phyloP scores from a whole-genome alignment of 2,888 invertebrate genomes.

The Catocala nupta region DNA sequence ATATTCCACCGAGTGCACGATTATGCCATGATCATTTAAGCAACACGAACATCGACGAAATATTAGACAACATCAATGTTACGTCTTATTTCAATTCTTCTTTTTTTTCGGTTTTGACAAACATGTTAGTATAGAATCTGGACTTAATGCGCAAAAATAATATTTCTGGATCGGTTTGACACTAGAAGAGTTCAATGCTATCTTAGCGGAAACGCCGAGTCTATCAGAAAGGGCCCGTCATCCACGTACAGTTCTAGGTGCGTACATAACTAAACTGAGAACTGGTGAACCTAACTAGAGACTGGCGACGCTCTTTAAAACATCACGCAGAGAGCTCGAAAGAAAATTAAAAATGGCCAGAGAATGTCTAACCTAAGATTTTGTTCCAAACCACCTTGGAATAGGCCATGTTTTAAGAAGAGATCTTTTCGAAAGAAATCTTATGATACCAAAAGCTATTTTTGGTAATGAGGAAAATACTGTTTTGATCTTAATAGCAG shows the following conservation, averaged over 20 bases:
- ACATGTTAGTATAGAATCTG: too few species aligned
- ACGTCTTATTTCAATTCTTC: conserved; percentile 22
- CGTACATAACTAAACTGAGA: conserved; percentile 18
- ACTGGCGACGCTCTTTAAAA: conserved; percentile 24
- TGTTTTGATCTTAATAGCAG: conserved; percentile 14
- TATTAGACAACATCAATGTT: conserved; percentile 24
- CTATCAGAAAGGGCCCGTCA: conserved; percentile 18
- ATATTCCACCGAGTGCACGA: conserved; percentile 24
- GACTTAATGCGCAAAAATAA: too few species aligned
- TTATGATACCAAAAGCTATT: conserved; percentile 25
- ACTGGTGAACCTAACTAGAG: conserved; percentile 29
- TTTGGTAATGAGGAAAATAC: conserved; percentile 22
- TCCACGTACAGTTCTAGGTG: conserved; percentile 20
- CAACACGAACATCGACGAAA: conserved; percentile 15
- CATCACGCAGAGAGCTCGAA: conserved; percentile 20
- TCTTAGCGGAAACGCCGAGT: conserved; percentile 19
- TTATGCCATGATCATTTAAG: conserved; percentile 21
- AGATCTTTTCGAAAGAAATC: conserved; percentile 21
- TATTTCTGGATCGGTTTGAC: too few species aligned
- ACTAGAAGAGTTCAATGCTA: conserved; percentile 19
- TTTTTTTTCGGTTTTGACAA: conserved; percentile 13
- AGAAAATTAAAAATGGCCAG: conserved; percentile 17
- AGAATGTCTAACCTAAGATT: conserved; percentile 21
- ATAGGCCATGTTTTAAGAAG: conserved; percentile 21
- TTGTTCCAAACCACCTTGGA: conserved; percentile 19